Evolutionary conservation across 2,888 invertebrate genomes (phyloP).

Genomic region (Rhorus exstirpatorius): DNA sequence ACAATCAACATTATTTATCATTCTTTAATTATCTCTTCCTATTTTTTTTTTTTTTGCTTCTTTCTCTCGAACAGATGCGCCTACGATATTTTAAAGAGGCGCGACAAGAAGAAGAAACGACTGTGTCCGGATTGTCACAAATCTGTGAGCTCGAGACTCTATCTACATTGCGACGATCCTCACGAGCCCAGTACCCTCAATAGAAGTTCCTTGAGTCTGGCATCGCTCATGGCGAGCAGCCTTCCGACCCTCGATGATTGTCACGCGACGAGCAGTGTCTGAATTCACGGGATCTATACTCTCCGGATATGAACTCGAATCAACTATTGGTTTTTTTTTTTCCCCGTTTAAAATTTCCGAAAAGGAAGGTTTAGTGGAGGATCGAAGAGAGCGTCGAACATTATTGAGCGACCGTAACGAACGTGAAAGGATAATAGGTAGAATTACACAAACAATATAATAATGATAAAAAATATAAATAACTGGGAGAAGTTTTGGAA

Average conservation of each 20-base stretch:
- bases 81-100: conserved; percentile 89
- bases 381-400: conserved; percentile 10
- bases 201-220: conserved; percentile 86
- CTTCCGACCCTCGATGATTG: conserved; percentile 84
- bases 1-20: too few species aligned
- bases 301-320: conserved; percentile 53
- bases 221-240: conserved; percentile 85
- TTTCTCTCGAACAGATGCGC: conserved; percentile 87
- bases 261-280: conserved; percentile 85
- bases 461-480: conserved; percentile 48
- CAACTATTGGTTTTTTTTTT: conserved; percentile 53
- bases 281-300: conserved; percentile 63
- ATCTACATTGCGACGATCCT: conserved; percentile 87
- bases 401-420: conserved; percentile 26
- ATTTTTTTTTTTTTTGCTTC: not conserved
- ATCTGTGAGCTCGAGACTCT: conserved; percentile 89
- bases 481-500: conserved; percentile 51
- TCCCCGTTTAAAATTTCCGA: conserved; percentile 18
- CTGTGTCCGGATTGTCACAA: conserved; percentile 91
- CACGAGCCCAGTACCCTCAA: conserved; percentile 84
- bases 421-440: conserved; percentile 40
- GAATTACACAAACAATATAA: conserved; percentile 59
- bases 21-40: not conserved
- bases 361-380: conserved; percentile 7
- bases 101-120: conserved; percentile 89